These are phyloP conservation scores for Drosophila neotestacea DNA, from an alignment of 2,888 invertebrate genomes.

Conservation along the genomic window DNA sequence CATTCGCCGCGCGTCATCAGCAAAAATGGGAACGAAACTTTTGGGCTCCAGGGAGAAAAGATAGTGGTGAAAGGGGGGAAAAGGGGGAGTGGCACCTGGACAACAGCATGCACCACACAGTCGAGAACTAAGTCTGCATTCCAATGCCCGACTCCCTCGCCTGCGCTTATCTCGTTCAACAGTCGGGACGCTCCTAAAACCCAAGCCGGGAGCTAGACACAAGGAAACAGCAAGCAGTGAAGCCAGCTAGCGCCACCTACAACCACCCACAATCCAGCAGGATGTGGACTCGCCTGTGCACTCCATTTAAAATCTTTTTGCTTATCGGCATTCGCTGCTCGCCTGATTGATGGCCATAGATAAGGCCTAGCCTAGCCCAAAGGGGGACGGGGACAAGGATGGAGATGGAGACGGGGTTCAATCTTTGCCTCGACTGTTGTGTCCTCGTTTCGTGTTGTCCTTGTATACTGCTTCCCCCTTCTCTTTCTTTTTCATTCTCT, in stretches of 20 bases:
- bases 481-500: not conserved
- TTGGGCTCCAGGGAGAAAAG: constrained; percentile 15
- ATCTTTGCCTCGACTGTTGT: constrained; percentile 54
- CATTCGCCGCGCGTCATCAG: constrained; percentile 57
- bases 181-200: constrained; percentile 55
- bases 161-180: constrained; percentile 68
- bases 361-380: constrained; percentile 79
- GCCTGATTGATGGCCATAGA: constrained; percentile 86
- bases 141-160: constrained; percentile 28
- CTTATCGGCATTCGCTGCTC: constrained; percentile 84
- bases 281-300: constrained; percentile 49
- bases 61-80: no score
- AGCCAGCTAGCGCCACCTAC: constrained; percentile 1
- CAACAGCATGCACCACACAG: constrained; percentile 36
- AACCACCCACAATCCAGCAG: constrained; percentile 15
- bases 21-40: constrained; percentile 36
- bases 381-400: constrained; percentile 14
- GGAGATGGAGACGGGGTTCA: constrained; percentile 18
- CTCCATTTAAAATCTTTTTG: constrained; percentile 85
- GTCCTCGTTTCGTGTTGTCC: constrained; percentile 66
- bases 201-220: constrained; percentile 14
- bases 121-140: constrained; percentile 54
- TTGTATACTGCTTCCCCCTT: constrained; percentile 11
- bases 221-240: not conserved
- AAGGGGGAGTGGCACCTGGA: constrained; percentile 41